A percentile compares a stretch with the other conserved stretches of the same genome.
Evolutionary conservation across 2,888 invertebrate genomes (phyloP).

Genomic region (Megamerina dolium): DNA sequence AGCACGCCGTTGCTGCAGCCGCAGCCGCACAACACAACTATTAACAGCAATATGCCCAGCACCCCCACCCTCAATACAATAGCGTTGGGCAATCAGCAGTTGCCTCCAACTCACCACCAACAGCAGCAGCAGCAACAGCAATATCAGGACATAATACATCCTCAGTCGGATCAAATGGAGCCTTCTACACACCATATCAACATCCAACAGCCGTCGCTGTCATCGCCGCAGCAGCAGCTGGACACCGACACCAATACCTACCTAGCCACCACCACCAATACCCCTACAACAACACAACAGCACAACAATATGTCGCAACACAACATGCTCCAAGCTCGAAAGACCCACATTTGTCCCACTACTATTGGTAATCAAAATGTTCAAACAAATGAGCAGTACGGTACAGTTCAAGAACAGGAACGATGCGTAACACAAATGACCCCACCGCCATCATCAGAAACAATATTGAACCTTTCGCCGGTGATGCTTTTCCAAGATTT

Average conservation of each 20-base stretch:
- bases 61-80: slow-evolving; percentile 41
- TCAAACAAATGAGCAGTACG: no score
- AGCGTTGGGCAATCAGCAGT: no score
- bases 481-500: no score
- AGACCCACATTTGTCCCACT: slow-evolving; percentile 64
- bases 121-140: slow-evolving; percentile 28
- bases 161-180: no score
- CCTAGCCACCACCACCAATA: no score
- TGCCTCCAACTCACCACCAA: slow-evolving; percentile 33
- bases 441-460: slow-evolving; percentile 6
- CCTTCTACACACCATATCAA: no score
- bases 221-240: slow-evolving; percentile 29
- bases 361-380: slow-evolving; percentile 66
- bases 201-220: slow-evolving; percentile 38
- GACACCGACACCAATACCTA: slow-evolving; percentile 46
- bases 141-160: slow-evolving; percentile 27
- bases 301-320: no score
- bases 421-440: no score
- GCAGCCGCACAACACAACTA: slow-evolving; percentile 48
- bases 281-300: no score
- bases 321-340: no score
- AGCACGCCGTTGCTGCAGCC: slow-evolving; percentile 31
- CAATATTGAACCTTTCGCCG: no score
- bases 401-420: no score
- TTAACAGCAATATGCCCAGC: slow-evolving; percentile 51